These are phyloP conservation scores for Aphodius sticticus DNA, from an alignment of 2,888 invertebrate genomes.

Conservation along the genomic window DNA sequence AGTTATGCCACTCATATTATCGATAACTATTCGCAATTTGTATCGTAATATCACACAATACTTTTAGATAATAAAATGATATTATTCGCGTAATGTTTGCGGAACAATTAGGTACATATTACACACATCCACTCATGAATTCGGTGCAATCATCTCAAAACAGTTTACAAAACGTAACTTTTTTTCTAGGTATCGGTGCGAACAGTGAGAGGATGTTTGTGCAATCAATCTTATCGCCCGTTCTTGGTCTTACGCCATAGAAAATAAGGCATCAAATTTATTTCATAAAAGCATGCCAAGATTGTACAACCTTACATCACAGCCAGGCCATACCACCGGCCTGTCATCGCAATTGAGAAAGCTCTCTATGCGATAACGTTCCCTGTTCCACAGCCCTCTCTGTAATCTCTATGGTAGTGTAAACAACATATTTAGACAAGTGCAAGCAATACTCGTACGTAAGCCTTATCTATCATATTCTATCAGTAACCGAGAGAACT, in stretches of 20 bases:
- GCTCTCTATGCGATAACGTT: slow-evolving; percentile 4
- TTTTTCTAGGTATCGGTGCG: background rate
- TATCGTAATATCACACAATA: no score
- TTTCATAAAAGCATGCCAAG: background rate
- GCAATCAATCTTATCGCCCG: background rate
- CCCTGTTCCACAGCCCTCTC: background rate
- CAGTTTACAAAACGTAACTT: background rate
- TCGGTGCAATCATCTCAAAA: background rate
- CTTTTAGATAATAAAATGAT: background rate
- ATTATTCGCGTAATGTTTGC: background rate
- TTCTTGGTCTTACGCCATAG: background rate
- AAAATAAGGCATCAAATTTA: background rate
- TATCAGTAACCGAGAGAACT: background rate
- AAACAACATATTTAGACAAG: slow-evolving; percentile 4
- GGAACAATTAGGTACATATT: background rate
- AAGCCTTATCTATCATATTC: background rate
- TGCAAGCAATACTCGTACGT: background rate
- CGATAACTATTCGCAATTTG: no score
- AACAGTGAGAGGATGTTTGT: background rate
- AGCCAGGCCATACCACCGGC: background rate
- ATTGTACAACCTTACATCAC: background rate
- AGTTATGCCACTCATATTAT: no score
- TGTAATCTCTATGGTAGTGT: background rate
- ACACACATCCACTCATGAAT: background rate
- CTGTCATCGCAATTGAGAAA: background rate